phyloP scores from a whole-genome alignment of 1,140 invertebrate species.

The Drosophila triauraria region DNA sequence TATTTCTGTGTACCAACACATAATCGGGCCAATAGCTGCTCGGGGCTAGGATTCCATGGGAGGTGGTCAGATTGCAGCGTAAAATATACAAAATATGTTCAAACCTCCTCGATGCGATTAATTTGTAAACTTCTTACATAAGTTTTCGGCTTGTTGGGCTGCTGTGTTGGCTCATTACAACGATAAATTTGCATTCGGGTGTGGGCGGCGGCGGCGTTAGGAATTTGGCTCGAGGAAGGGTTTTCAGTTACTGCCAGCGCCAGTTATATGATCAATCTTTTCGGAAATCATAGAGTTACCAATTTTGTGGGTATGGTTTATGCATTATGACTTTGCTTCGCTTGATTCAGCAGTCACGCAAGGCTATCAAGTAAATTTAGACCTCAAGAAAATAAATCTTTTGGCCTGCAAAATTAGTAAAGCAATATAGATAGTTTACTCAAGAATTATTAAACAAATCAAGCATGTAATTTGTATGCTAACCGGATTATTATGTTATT shows the following conservation, averaged over 20 bases:
- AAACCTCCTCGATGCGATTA: conserved; percentile 18
- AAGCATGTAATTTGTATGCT: neutral
- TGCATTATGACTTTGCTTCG: neutral
- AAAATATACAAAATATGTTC: conserved; percentile 20
- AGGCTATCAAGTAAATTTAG: neutral
- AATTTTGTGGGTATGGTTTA: neutral
- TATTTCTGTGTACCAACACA: conserved; percentile 2
- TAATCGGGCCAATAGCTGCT: conserved; percentile 19
- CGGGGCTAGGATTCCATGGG: conserved; percentile 20
- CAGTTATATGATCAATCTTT: conserved; percentile 30
- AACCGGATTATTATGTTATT: neutral
- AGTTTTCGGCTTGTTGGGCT: conserved; percentile 35
- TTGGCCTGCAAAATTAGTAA: neutral
- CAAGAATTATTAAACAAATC: neutral
- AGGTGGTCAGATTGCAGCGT: conserved; percentile 27
- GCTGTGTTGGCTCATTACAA: conserved; percentile 30
- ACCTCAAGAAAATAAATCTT: neutral
- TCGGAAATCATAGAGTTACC: conserved; percentile 4
- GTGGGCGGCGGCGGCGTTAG: conserved; percentile 13
- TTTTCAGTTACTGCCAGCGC: conserved; percentile 15
- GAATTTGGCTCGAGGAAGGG: conserved; percentile 37
- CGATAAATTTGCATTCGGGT: conserved; percentile 40
- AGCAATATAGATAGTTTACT: neutral
- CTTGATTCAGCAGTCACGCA: neutral
- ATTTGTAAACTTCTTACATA: conserved; percentile 38